Evolutionary conservation across 1,140 invertebrate species (phyloP).

Genomic region (Acromyrmex charruanus): DNA sequence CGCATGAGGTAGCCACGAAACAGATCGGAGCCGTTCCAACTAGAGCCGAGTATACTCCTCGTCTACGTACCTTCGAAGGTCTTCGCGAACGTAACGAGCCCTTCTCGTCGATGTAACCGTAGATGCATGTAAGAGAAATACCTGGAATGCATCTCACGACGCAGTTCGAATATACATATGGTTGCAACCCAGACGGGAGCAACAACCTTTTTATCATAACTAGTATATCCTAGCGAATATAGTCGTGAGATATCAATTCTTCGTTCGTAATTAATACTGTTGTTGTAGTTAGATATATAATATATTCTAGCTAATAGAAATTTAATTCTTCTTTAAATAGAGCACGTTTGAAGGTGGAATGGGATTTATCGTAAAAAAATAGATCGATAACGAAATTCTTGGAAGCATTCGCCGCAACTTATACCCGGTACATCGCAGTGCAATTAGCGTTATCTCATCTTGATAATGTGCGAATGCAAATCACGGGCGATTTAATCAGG

Average conservation of each 20-base stretch:
- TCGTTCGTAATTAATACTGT: background rate
- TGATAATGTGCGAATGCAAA: constrained; percentile 11
- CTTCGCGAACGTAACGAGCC: constrained; percentile 36
- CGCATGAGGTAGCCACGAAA: background rate
- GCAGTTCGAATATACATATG: background rate
- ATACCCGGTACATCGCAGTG: background rate
- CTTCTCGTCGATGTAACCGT: constrained; percentile 37
- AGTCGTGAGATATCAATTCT: background rate
- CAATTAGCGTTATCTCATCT: constrained; percentile 33
- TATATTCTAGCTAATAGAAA: constrained; percentile 2
- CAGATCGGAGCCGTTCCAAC: constrained; percentile 34
- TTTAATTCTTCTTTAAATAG: background rate
- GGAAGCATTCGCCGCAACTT: background rate
- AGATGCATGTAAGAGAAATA: constrained; percentile 23
- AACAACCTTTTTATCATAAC: background rate
- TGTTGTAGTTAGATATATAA: background rate
- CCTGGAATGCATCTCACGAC: constrained; percentile 12
- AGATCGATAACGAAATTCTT: background rate
- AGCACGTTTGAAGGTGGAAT: background rate
- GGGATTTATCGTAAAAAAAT: background rate
- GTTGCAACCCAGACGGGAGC: constrained; percentile 5
- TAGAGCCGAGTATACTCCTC: background rate
- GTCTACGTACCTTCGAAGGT: constrained; percentile 28
- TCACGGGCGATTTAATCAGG: constrained; percentile 32
- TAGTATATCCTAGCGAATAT: background rate